Conservation (phyloP, 2,888 invertebrate genomes). For the Druceiella hillmani region DNA sequence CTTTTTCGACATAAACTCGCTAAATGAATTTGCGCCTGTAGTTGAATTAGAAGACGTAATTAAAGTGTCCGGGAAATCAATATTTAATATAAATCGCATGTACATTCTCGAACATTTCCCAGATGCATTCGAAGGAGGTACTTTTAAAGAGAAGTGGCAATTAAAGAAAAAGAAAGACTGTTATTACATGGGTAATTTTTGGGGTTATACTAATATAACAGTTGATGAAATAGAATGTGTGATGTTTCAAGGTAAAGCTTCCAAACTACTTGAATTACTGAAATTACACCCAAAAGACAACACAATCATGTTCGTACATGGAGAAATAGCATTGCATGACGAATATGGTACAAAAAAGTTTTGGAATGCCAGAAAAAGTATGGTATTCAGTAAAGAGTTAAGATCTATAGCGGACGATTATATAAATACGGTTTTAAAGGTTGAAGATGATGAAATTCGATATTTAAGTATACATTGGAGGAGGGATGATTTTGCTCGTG, state of each 20-base stretch:
- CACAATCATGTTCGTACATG: conserved; percentile 66
- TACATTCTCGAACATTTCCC: conserved; percentile 81
- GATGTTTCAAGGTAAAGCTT: conserved; percentile 75
- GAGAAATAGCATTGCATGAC: conserved; percentile 84
- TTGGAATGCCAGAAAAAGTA: conserved; percentile 86
- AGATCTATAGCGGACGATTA: conserved; percentile 63
- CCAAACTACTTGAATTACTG: conserved; percentile 58
- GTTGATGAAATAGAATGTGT: conserved; percentile 66
- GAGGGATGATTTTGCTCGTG: conserved; percentile 78
- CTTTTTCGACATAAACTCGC: conserved; percentile 80
- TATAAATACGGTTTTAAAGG: conserved; percentile 32
- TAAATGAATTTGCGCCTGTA: conserved; percentile 76
- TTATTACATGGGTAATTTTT: conserved; percentile 50
- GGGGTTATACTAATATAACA: conserved; percentile 66
- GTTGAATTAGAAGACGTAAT: conserved; percentile 82
- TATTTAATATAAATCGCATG: conserved; percentile 62
- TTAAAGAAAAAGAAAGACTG: conserved; percentile 47
- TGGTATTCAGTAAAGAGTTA: conserved; percentile 77
- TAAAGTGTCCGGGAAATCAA: conserved; percentile 24
- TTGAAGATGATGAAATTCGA: conserved; percentile 41
- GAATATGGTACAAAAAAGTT: conserved; percentile 76
- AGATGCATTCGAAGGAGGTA: conserved; percentile 75
- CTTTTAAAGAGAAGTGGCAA: conserved; percentile 80
- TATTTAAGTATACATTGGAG: conserved; percentile 86
- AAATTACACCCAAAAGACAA: conserved; percentile 35